These are phyloP conservation scores for Phalanger gymnotis DNA, from an alignment of 2,797 vertebrate species.

Conservation along the genomic window DNA sequence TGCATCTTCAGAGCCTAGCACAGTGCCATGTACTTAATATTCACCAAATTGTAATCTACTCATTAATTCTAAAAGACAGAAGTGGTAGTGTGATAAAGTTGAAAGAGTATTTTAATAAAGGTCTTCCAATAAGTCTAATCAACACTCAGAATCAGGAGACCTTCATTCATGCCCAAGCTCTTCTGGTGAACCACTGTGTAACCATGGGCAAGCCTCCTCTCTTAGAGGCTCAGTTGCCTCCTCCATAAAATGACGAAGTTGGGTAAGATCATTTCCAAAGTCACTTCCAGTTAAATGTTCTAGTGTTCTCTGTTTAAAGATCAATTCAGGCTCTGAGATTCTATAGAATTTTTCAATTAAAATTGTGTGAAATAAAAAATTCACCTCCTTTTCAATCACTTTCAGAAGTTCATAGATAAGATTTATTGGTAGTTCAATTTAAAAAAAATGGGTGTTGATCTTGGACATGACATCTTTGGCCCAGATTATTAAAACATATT, in stretches of 20 bases:
- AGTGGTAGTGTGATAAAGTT: neutral
- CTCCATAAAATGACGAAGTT: neutral
- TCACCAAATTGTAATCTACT: neutral
- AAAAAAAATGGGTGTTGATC: conserved; percentile 19
- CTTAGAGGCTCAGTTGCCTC: neutral
- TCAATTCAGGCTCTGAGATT: neutral
- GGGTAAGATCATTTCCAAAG: neutral
- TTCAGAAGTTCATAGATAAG: conserved; percentile 37
- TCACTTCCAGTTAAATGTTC: neutral
- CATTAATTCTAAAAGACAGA: neutral
- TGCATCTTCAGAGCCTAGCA: neutral
- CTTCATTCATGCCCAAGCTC: neutral
- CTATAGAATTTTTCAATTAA: neutral
- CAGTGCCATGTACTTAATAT: neutral
- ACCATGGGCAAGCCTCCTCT: neutral
- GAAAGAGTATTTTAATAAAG: neutral
- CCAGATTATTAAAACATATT: conserved; percentile 25
- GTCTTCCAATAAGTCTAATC: neutral
- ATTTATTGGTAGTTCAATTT: neutral
- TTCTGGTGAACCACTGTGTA: neutral
- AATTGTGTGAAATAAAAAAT: neutral
- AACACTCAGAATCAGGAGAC: neutral
- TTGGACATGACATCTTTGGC: neutral
- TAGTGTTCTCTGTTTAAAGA: neutral
- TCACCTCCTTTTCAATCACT: neutral